Base-by-base conservation (phyloP, 2,888 invertebrate species). In the Heliconius sara region DNA sequence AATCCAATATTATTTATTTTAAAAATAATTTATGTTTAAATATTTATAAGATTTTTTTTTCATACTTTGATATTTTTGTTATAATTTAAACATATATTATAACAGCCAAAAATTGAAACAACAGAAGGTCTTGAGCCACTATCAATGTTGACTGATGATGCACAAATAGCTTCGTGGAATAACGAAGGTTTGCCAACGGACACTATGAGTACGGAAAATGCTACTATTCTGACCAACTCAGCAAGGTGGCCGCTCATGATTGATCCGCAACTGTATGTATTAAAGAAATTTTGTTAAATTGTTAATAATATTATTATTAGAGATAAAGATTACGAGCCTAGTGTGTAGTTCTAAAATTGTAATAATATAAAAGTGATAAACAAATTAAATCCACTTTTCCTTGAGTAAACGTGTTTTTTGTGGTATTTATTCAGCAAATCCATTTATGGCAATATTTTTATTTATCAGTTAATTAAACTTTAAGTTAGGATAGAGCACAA, bases 161-260 rank as follows among this genome's bases (percentile, higher is more conserved):
- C 99, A 0, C 97, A 97, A 90, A 97, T 99, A 80, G 99, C 99
- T 0, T 96, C 96, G 78, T 99, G 99, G 99, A 99, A 99, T 90
- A 99, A 99, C 89, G 98, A 98, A 91, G 99, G 97, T 0, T 92
- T 99, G 73, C 99, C 99, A 7, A 97, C 97, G 76, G 99, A 99
- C 90, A 96, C 97, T 75, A 99, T 99, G 98, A 99, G 99, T 12
- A 96, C 98, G 0, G 99, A 99, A 92, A 99, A 99, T 91, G 99
- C 99, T 9, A 98, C 98, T 27, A 99, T 99, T 84, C 95, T 99
- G 77, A 97, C 97, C 27, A 98, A 97, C 91, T 98, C 98, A 0
- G 97, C 98, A 66, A 95, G 99, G 43, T 99, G 99, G 98, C 99
- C 99, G 0, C 95, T 99, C 27, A 98, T 99, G 96, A 99, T 99